Percentiles rank a stretch among this genome's conserved stretches.
Evolutionary conservation across 2,113 vertebrate species (phyloP).

Genomic region (Nymphicus hollandicus): DNA sequence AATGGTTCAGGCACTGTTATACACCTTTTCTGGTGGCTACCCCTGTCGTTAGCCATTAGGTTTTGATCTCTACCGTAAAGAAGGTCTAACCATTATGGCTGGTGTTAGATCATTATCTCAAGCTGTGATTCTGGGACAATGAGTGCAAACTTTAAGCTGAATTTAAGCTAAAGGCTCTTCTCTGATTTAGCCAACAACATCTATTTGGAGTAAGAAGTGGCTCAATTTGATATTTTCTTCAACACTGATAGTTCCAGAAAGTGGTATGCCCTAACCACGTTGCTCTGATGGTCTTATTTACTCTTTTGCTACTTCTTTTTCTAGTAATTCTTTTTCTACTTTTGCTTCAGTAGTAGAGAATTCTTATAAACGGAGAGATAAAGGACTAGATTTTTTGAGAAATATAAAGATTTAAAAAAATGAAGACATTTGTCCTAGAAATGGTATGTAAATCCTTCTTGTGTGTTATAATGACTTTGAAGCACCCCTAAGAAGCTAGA

Average conservation of each 20-base stretch:
- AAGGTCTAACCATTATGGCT: background rate
- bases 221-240: background rate
- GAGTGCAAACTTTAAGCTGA: background rate
- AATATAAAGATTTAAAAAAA: slow-evolving; percentile 35
- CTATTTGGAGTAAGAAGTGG: background rate
- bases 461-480: slow-evolving; percentile 30
- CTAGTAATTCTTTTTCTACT: background rate
- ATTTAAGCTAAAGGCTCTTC: background rate
- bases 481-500: background rate
- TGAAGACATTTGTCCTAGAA: background rate
- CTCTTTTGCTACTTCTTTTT: background rate
- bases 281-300: background rate
- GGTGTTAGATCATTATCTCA: background rate
- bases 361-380: background rate
- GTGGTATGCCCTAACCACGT: background rate
- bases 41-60: background rate
- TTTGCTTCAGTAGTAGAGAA: background rate
- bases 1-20: background rate
- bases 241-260: background rate
- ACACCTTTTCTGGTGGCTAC: background rate
- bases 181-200: background rate
- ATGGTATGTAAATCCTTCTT: background rate
- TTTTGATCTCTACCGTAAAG: background rate
- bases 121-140: background rate
- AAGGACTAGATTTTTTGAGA: background rate